A percentile compares a stretch with the other conserved stretches of the same genome.
phyloP scores from a whole-genome alignment of 2,113 vertebrate genomes.

The Columba janthina region DNA sequence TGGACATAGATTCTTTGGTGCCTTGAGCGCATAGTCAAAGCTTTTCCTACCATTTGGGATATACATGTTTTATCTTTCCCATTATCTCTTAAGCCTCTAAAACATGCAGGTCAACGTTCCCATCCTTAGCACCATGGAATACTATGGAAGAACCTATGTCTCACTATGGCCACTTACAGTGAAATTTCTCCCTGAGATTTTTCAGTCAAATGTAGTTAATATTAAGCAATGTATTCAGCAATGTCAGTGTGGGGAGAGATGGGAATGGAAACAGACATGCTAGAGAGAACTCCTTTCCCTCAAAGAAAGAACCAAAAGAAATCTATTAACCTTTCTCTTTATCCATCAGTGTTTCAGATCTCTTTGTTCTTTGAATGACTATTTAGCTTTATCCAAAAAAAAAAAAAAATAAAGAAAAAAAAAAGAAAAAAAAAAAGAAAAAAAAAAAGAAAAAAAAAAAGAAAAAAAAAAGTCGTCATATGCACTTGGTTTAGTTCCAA shows the following conservation, averaged over 20 bases:
- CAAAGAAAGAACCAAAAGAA: not conserved
- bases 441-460: not conserved
- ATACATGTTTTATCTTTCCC: not conserved
- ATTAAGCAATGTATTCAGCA: not conserved
- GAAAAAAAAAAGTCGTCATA: not conserved
- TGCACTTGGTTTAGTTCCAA: not conserved
- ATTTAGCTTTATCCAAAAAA: slow-evolving; percentile 5
- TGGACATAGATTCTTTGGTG: not conserved
- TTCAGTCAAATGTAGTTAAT: not conserved
- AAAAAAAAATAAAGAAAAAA: not conserved
- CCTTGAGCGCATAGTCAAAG: not conserved
- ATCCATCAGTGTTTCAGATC: not conserved
- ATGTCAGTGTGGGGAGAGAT: not conserved
- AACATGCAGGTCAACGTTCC: not conserved
- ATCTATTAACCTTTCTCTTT: not conserved
- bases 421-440: not conserved
- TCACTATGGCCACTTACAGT: not conserved
- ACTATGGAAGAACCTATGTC: not conserved
- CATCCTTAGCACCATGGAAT: not conserved
- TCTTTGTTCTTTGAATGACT: slow-evolving; percentile 24
- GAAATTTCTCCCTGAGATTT: not conserved
- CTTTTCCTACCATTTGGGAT: not conserved
- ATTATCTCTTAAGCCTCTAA: not conserved
- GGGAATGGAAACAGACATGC: not conserved
- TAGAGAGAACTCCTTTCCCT: not conserved